Evolutionary conservation across 2,797 vertebrate species (phyloP).

Genomic region (Megalops cyprinoides): DNA sequence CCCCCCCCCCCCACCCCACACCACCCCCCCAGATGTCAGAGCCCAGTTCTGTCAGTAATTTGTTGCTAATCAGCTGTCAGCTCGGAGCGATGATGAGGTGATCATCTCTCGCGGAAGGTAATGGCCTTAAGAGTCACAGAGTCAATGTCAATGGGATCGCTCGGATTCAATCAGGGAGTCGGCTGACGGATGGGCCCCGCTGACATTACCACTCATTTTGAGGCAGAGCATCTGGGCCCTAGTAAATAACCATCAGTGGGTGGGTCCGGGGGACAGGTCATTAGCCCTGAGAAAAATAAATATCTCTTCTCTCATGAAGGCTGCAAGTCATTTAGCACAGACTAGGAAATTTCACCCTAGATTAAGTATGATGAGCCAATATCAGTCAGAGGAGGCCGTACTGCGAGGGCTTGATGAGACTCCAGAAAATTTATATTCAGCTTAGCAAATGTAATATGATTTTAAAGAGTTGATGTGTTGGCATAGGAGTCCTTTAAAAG

Average conservation of each 20-base stretch:
- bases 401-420: slow-evolving; percentile 86
- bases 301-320: slow-evolving; percentile 96
- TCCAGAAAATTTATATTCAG: slow-evolving; percentile 87
- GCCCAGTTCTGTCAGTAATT: slow-evolving; percentile 85
- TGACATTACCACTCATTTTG: slow-evolving; percentile 99
- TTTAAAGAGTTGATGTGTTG: slow-evolving; percentile 79
- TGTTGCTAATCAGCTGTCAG: slow-evolving; percentile 99
- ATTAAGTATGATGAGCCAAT: slow-evolving; percentile 99
- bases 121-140: slow-evolving; percentile 99
- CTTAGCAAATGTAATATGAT: slow-evolving; percentile 85
- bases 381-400: slow-evolving; percentile 92
- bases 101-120: slow-evolving; percentile 92
- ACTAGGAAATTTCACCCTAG: slow-evolving; percentile 98
- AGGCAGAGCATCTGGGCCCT: slow-evolving; percentile 99
- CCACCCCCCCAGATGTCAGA: slow-evolving; percentile 66
- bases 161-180: slow-evolving; percentile 93
- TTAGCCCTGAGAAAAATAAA: slow-evolving; percentile 99
- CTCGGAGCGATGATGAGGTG: slow-evolving; percentile 88
- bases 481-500: slow-evolving; percentile 40
- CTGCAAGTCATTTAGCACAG: slow-evolving; percentile 99
- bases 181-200: slow-evolving; percentile 94
- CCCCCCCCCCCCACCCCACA: slow-evolving; percentile 4
- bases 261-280: slow-evolving; percentile 98
- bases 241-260: slow-evolving; percentile 99
- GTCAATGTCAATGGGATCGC: slow-evolving; percentile 99